These are phyloP conservation scores for Acanthaster planci DNA, from an alignment of 35 echinoderm and acorn worm species.

Conservation along the genomic window DNA sequence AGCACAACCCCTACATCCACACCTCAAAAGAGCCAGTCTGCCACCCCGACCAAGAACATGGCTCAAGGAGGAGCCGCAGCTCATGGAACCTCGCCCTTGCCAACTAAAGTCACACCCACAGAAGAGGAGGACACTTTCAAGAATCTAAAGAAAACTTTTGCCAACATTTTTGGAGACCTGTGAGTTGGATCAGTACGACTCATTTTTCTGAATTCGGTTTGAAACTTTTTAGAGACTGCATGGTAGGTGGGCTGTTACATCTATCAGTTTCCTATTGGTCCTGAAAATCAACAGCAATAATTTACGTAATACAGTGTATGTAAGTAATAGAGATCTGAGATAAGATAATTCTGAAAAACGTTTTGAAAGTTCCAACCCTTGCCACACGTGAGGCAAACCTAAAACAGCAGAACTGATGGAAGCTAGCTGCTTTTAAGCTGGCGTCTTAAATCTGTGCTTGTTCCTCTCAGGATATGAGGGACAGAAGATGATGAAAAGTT, in stretches of 20 bases:
- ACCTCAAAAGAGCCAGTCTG: constrained; percentile 39
- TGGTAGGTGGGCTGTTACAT: not conserved
- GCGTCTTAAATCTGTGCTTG: too few relatives aligned
- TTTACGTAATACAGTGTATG: too few relatives aligned
- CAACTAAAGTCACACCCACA: constrained; percentile 76
- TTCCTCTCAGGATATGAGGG: too few relatives aligned
- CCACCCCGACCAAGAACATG: constrained; percentile 50
- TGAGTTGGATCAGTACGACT: constrained; percentile 9
- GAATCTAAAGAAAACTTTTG: constrained; percentile 98
- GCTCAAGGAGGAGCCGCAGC: constrained; percentile 37
- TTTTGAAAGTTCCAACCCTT: too few relatives aligned
- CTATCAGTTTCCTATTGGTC: not conserved
- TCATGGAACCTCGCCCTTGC: constrained; percentile 40
- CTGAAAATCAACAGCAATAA: not conserved
- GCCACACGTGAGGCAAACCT: too few relatives aligned
- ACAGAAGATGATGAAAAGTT: too few relatives aligned
- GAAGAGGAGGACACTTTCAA: constrained; percentile 98
- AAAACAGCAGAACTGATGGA: too few relatives aligned
- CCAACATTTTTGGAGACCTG: constrained; percentile 91
- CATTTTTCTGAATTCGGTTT: not conserved
- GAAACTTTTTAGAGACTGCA: not conserved
- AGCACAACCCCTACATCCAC: constrained; percentile 61
- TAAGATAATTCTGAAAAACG: too few relatives aligned
- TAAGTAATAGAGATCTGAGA: too few relatives aligned
- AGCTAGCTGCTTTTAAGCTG: too few relatives aligned